Evolutionary conservation across 2,797 vertebrate genomes (phyloP).

Genomic region (Anomalospiza imberbis): DNA sequence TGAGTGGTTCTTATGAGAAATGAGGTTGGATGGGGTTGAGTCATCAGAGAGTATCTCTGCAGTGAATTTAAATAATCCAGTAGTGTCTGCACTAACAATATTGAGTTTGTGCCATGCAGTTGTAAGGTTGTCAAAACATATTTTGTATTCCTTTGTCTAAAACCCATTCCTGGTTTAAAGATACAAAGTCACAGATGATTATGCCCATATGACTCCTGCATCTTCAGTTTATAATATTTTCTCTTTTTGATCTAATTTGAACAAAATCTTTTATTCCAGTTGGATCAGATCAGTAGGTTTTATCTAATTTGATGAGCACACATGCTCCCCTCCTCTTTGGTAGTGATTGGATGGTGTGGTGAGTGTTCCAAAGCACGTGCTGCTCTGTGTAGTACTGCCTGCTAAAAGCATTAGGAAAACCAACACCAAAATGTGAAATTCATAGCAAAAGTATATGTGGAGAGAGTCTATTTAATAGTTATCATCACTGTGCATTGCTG

Average conservation of each 20-base stretch:
- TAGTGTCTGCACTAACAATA: not conserved
- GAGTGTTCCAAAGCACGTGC: not conserved
- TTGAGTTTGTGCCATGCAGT: not conserved
- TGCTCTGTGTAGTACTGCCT: not conserved
- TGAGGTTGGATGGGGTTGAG: not conserved
- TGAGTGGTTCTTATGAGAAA: not conserved
- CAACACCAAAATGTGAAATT: not conserved
- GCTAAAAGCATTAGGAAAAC: not conserved
- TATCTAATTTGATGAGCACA: not conserved
- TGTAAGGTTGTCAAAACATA: not conserved
- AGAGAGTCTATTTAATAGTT: not conserved
- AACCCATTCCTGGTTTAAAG: not conserved
- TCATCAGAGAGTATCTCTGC: not conserved
- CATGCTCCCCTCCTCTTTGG: not conserved
- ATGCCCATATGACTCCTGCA: not conserved
- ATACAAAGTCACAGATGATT: not conserved
- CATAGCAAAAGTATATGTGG: not conserved
- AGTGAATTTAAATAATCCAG: constrained; percentile 42
- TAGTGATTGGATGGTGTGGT: not conserved
- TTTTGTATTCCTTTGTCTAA: not conserved
- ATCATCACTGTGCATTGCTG: not conserved
- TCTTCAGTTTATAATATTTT: not conserved
- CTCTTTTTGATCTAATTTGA: not conserved
- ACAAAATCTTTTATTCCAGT: not conserved
- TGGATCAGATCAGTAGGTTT: not conserved